phyloP scores from a whole-genome alignment of 2,113 vertebrate species.

The Archilochus colubris region DNA sequence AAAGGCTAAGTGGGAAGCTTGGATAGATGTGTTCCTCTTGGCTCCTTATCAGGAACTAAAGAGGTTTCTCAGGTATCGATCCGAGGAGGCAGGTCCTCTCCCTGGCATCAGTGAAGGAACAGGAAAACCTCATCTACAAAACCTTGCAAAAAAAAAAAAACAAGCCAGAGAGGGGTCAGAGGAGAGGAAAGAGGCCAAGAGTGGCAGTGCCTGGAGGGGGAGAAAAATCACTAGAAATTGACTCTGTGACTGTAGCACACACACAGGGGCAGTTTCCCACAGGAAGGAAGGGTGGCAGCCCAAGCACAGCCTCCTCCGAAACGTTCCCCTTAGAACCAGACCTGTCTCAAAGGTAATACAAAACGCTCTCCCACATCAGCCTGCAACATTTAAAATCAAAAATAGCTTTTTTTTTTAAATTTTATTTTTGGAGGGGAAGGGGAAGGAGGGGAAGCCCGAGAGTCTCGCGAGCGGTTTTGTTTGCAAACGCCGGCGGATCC shows the following conservation, averaged over 20 bases:
- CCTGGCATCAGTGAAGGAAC: rapidly evolving
- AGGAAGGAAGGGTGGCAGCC: not conserved
- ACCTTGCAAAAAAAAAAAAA: not conserved
- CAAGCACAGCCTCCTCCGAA: not conserved
- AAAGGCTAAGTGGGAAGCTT: not conserved
- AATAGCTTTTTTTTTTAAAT: not conserved
- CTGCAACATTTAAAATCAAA: not conserved
- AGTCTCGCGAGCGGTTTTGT: not conserved
- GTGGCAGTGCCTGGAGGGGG: not conserved
- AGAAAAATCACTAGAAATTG: not conserved
- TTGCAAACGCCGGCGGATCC: not conserved
- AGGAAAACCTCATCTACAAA: not conserved
- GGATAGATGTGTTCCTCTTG: not conserved
- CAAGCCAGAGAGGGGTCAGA: not conserved
- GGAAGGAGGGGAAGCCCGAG: not conserved
- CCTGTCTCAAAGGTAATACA: not conserved
- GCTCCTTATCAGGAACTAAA: not conserved
- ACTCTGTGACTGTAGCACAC: rapidly evolving
- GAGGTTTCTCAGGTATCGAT: not conserved
- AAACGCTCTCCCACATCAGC: not conserved
- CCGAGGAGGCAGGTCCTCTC: not conserved
- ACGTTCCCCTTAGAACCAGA: not conserved
- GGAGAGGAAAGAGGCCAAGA: not conserved
- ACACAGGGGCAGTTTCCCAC: rapidly evolving
- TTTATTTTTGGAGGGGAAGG: too few relatives aligned